These are phyloP conservation scores for Cisticola juncidis DNA, from an alignment of 2,113 vertebrate genomes.

Conservation along the genomic window DNA sequence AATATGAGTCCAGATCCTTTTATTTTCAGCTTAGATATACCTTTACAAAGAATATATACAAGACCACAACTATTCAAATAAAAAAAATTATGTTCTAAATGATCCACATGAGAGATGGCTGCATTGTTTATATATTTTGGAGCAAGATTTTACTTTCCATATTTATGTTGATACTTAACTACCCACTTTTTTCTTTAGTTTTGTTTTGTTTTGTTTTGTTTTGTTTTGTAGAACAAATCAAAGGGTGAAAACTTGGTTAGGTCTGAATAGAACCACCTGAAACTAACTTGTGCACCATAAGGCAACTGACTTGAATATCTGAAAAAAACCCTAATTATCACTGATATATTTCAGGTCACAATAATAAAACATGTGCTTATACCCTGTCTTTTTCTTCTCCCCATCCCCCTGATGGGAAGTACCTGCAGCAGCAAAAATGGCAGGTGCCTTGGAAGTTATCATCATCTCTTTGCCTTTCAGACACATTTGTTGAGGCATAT, in stretches of 20 bases:
- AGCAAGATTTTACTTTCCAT: background rate
- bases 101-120: background rate
- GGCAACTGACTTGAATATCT: background rate
- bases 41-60: background rate
- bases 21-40: background rate
- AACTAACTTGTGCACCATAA: background rate
- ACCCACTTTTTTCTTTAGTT: background rate
- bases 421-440: background rate
- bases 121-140: background rate
- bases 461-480: background rate
- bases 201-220: too few relatives aligned
- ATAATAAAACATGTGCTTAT: background rate
- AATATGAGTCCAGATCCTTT: background rate
- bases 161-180: fast-evolving
- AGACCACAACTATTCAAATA: background rate
- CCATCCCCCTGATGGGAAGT: background rate
- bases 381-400: background rate
- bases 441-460: background rate
- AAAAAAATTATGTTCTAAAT: background rate
- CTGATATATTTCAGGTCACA: background rate
- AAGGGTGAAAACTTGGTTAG: background rate
- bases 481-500: background rate
- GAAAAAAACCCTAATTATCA: fast-evolving
- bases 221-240: background rate
- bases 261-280: background rate